Evolutionary conservation across 2,888 invertebrate genomes (phyloP), one percentile per base, ranked within the genome.

Genomic region (Hyposoter didymator): DNA sequence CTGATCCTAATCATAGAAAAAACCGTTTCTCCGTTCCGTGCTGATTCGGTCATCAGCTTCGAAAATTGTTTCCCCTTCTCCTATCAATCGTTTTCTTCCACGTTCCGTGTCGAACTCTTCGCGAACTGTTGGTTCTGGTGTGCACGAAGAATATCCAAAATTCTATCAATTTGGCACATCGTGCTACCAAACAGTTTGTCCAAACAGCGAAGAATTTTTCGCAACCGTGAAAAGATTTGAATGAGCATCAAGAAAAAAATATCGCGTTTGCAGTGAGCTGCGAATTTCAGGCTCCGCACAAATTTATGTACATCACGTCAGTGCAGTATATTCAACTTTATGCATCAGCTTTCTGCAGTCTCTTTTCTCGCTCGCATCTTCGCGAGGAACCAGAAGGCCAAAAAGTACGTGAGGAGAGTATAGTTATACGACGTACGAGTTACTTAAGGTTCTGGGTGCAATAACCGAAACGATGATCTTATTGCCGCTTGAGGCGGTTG

Each of bases 281-380:
- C 22, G 39, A 66, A 66, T 45, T 64, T 32, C 14, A 66, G 5
- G 39, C 28, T 66, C 4, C 49, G 28, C 35, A 6, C n/a, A 64
- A 75, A 52, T 52, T 39, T 39, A 67, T 52, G 66, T 39, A 39
- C 39, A 66, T 66, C 76, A 76, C 76, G 76, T 52, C 14, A 76
- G 66, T 22, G 66, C 52, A 49, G 52, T 78, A 62, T 62, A 78
- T 78, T 78, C 32, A 78, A 14, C 47, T 78, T 78, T 78, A 78
- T 78, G 59, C 47, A 78, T 70, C 78, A 70, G 70, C 22, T 47
- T 59, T n/a, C 47, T 35, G 17, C 45, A 22, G 28, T 78, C 32
- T 7, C 4, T 19, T 76, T 75, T 76, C 22, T 64, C 39, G 28
- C n/a, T 64, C 22, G 28, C 6, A 28, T 14, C 49, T 66, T 22